Conservation (phyloP, 2,797 vertebrate species). For the Phalanger gymnotis region DNA sequence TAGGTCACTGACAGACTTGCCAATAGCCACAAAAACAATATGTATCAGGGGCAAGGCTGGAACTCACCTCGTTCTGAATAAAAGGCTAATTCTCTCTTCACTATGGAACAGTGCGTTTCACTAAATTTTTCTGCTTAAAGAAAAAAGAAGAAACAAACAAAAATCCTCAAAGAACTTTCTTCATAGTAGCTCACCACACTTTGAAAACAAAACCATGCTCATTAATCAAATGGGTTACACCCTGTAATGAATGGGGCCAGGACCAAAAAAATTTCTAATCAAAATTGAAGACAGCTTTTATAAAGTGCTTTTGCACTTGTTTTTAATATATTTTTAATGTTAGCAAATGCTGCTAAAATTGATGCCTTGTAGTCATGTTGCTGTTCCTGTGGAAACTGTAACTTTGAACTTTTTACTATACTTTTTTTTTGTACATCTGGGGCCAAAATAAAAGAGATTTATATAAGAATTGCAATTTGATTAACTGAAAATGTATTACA, state of each 20-base stretch:
- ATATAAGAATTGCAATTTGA: neutral
- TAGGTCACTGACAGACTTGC: neutral
- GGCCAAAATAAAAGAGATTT: neutral
- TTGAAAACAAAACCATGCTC: neutral
- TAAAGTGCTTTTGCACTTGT: neutral
- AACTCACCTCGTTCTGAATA: neutral
- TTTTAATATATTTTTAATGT: neutral
- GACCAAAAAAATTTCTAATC: neutral
- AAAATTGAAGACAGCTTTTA: neutral
- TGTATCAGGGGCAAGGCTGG: neutral
- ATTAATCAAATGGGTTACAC: neutral
- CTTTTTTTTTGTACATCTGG: neutral
- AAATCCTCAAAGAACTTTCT: neutral
- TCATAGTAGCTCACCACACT: neutral
- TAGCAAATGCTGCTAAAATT: neutral
- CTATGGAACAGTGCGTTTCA: neutral
- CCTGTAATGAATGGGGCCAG: neutral
- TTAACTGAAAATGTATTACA: neutral
- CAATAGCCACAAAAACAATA: neutral
- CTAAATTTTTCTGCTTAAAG: neutral
- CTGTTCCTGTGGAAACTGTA: neutral
- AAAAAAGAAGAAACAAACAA: neutral
- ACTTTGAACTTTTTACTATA: neutral
- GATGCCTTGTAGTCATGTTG: neutral
- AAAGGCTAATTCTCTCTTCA: neutral